Percentiles rank a stretch among this genome's conserved stretches.
Conservation (phyloP, 2,888 invertebrate genomes). For the Eucriotettix oculatus region DNA sequence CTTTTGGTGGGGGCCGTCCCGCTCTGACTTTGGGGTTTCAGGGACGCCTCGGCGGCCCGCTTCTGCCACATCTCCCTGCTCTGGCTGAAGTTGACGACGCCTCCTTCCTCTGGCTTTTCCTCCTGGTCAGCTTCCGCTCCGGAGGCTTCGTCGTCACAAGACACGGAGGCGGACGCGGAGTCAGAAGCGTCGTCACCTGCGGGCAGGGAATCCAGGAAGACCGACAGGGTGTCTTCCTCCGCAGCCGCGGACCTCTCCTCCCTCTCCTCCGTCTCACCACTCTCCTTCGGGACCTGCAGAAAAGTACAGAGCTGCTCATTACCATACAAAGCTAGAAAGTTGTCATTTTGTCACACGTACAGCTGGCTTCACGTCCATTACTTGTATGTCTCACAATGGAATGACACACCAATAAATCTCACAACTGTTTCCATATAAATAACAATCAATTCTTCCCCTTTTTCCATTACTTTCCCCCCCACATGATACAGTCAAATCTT, state of each 20-base stretch:
- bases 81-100: constrained; percentile 25
- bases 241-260: constrained; percentile 1
- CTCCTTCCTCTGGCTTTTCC: background rate
- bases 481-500: no score
- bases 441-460: no score
- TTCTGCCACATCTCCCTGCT: constrained; percentile 45
- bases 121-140: background rate
- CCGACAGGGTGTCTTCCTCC: constrained; percentile 17
- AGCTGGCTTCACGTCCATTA: no score
- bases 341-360: no score
- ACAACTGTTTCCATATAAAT: no score
- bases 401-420: no score
- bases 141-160: background rate
- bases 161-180: background rate
- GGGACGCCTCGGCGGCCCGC: constrained; percentile 36
- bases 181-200: constrained; percentile 15
- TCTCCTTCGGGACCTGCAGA: no score
- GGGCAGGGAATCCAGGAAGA: constrained; percentile 16
- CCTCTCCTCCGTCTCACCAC: background rate
- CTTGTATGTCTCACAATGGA: no score
- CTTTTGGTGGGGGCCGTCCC: constrained; percentile 13
- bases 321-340: no score
- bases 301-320: no score
- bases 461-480: no score
- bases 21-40: constrained; percentile 22